Base-by-base conservation (phyloP, 2,888 invertebrate genomes). In the Chironomus tentans region DNA sequence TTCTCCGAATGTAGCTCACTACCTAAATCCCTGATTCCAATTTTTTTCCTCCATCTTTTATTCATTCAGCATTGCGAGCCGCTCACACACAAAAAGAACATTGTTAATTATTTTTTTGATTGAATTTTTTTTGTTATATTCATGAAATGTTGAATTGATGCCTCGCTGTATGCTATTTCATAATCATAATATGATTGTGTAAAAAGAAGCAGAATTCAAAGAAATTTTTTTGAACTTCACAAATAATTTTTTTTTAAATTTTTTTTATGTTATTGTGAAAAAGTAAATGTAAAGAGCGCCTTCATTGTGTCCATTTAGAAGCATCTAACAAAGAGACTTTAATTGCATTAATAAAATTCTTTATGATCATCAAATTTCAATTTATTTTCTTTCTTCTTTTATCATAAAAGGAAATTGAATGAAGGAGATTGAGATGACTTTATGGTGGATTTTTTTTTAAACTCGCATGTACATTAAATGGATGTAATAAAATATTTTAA, bases 281-380 rank as follows among this genome's bases (percentile, higher is more conserved):
- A 38, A 38, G 38, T n/a, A 5, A n/a, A 56, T 15, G 18, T 18
- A 56, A 56, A 56, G 56, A 56, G 56, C n/a, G 5, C 18, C 18
- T 56, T 50, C 18, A 15, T 18, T 18, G 15, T 18, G 15, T 18
- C 15, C 56, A 7, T 56, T 18, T 18, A 56, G 56, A 56, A 56
- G n/a, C 56, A 56, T 56, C 56, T 65, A 65, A 65, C 65, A 65
- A 65, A 65, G 38, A 38, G 65, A 65, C 65, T 65, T 65, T 65
- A 65, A 65, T 65, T 65, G 65, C 65, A 65, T 62, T 62, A 62
- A 62, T 65, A 65, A 65, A 65, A 65, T 65, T 65, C 65, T 65
- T 65, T 65, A 24, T 24, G 65, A 65, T 21, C 21, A 21, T 62
- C 15, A 21, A 62, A n/a, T 50, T 50, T 50, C 15, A n/a, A n/a